Conservation (phyloP, 2,113 vertebrate species). For the Fulmarus glacialis region DNA sequence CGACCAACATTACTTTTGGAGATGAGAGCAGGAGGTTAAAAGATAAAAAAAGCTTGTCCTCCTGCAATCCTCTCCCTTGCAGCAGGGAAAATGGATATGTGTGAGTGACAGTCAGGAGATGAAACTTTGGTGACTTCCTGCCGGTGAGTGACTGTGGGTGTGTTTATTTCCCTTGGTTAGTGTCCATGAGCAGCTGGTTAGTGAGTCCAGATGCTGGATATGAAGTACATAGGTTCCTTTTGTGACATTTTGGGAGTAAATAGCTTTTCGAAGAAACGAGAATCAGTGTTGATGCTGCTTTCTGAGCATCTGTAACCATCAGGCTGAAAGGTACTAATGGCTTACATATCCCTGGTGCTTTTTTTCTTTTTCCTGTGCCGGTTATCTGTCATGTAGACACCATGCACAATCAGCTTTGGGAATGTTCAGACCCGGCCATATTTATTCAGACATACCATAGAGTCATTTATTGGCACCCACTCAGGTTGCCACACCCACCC, state of each 20-base stretch:
- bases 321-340: background rate
- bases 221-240: background rate
- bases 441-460: background rate
- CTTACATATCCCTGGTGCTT: background rate
- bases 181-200: background rate
- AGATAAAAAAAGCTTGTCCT: background rate
- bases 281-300: background rate
- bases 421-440: background rate
- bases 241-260: background rate
- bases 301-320: background rate
- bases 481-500: background rate
- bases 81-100: background rate
- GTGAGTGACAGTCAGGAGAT: background rate
- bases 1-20: background rate
- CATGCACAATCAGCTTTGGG: background rate
- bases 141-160: background rate
- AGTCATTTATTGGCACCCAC: background rate
- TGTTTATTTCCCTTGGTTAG: background rate
- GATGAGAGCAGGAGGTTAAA: background rate
- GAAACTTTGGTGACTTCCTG: background rate
- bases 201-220: background rate
- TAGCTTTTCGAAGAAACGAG: background rate
- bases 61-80: background rate
- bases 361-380: background rate
- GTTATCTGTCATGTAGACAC: background rate